These are phyloP conservation scores for Onychostruthus taczanowskii DNA, from an alignment of 2,113 vertebrate species.

Conservation along the genomic window DNA sequence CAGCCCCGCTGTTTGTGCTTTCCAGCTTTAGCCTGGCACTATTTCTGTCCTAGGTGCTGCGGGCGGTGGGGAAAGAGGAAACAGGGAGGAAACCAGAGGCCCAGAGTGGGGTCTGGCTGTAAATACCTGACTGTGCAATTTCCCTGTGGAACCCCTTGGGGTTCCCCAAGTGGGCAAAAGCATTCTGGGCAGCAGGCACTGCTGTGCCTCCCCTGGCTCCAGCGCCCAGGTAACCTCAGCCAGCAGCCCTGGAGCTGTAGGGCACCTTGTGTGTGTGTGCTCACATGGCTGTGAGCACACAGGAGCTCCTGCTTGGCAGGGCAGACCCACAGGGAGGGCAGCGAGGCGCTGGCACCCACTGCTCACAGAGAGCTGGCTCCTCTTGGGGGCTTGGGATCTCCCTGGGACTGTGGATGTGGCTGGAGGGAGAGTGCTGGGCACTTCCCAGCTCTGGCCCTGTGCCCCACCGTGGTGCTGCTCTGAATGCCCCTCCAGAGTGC, in stretches of 20 bases:
- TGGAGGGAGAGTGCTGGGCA: neutral
- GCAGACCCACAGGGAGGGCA: neutral
- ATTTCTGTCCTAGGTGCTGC: slow-evolving; percentile 40
- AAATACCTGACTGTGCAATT: neutral
- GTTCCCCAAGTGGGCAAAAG: neutral
- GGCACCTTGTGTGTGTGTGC: neutral
- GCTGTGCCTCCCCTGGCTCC: neutral
- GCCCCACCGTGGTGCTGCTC: rapidly evolving
- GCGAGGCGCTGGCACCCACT: rapidly evolving
- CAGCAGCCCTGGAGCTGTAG: rapidly evolving
- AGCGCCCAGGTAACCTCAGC: rapidly evolving
- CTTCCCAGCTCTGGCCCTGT: rapidly evolving
- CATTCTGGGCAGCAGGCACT: neutral
- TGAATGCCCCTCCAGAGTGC: neutral
- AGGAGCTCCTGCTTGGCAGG: rapidly evolving
- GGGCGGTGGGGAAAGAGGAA: neutral
- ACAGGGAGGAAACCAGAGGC: slow-evolving; percentile 30
- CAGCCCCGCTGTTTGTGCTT: slow-evolving; percentile 29
- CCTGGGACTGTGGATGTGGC: rapidly evolving
- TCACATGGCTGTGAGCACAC: rapidly evolving
- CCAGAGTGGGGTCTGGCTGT: neutral
- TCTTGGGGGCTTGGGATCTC: rapidly evolving
- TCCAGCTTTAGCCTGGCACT: slow-evolving; percentile 43
- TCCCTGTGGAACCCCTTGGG: neutral
- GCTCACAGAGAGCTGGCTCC: neutral